Conservation (phyloP, 2,113 vertebrate genomes). For the Zapus hudsonius region DNA sequence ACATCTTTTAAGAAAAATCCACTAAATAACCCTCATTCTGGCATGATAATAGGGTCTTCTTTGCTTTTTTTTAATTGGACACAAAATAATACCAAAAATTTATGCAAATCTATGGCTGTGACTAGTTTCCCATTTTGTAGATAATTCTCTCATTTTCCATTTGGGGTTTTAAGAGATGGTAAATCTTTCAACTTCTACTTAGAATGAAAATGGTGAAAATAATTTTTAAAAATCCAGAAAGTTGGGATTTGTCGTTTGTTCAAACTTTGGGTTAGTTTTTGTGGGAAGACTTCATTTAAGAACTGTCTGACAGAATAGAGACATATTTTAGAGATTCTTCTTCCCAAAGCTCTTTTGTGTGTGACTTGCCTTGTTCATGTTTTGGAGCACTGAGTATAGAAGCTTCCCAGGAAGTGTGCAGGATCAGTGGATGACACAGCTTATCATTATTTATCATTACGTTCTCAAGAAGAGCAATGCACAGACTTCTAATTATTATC, state of each 20-base stretch:
- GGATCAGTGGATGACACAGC: neutral
- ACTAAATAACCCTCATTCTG: neutral
- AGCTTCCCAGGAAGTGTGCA: neutral
- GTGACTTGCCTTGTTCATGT: neutral
- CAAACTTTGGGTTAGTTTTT: neutral
- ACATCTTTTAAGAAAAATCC: neutral
- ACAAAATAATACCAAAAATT: neutral
- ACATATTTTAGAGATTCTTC: conserved; percentile 6
- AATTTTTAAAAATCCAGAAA: neutral
- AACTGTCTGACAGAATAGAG: neutral
- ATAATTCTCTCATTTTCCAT: neutral
- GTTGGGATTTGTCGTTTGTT: neutral
- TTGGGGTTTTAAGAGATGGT: neutral
- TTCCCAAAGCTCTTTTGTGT: neutral
- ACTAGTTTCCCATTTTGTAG: neutral
- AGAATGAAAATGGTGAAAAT: neutral
- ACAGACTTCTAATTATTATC: neutral
- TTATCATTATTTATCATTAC: neutral
- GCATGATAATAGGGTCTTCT: neutral
- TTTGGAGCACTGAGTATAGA: neutral
- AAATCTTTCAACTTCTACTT: conserved; percentile 7
- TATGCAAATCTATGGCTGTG: neutral
- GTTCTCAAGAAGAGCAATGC: neutral
- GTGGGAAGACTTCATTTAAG: conserved; percentile 27
- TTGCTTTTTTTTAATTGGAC: neutral